Evolutionary conservation across 2,888 invertebrate genomes (phyloP), one percentile per base, ranked within the genome.

Genomic region (Drosophila anceps): DNA sequence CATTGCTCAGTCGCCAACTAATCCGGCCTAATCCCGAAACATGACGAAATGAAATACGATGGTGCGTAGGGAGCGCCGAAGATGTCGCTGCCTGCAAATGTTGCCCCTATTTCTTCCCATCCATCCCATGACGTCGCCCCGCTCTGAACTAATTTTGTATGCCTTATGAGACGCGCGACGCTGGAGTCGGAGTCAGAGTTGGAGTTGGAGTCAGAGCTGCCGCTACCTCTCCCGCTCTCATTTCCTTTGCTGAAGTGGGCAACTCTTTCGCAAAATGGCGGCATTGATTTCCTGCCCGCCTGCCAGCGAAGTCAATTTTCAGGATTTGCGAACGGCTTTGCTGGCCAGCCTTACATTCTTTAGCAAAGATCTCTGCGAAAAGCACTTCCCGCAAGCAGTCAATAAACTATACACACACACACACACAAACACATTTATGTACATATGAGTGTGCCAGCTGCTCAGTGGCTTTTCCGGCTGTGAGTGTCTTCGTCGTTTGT

Each of bases 31-130:
- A 91, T 91, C 91, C 90, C 84, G 82, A 82, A 90, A 91, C 91
- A 91, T 91, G 91, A 91, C 91, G 91, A 91, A 91, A 91, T 91
- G 91, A 91, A 91, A 91, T 91, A 91, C 90, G 90, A 91, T 82
- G 85, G 84, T 85, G 87, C 85, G 84, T 81, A 84, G 84, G 82
- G 84, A 79, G 81, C 71, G 58, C 53, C 64, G 59, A 64, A 69
- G 70, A 70, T 74, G 74, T 69, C 73, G 69, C 53, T 53, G 43
- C 20, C 53, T 31, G 48, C 37, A 57, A 59, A 62, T 77, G 69
- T 63, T 61, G 69, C 57, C 59, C 58, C 46, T 57, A 37, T 57
- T 59, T 48, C 37, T 20, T 58, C 24, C 43, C 37, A 15, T 33
- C 33, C 44, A 7, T 58, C 18, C 31, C 39, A 29, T n/a, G 41